Evolutionary conservation across 2,113 vertebrate species (phyloP).

Genomic region (Accipiter cooperii): DNA sequence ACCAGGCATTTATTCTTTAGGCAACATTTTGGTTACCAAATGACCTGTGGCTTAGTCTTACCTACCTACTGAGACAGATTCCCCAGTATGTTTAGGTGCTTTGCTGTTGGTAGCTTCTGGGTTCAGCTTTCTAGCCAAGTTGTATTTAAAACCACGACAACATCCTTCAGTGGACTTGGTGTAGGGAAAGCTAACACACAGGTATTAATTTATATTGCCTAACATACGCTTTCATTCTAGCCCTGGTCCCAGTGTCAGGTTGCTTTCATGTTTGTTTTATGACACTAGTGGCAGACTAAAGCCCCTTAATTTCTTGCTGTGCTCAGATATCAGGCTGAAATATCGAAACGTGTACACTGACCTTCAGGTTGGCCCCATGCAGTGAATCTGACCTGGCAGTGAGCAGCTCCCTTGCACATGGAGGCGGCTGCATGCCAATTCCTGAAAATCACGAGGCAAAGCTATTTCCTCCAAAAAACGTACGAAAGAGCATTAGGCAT

Average conservation of each 20-base stretch:
- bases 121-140: background rate
- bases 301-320: background rate
- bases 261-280: background rate
- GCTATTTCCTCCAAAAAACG: background rate
- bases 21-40: background rate
- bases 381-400: background rate
- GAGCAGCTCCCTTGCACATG: background rate
- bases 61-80: background rate
- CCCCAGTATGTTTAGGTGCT: background rate
- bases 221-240: background rate
- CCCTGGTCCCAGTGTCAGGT: background rate
- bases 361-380: background rate
- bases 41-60: background rate
- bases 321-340: background rate
- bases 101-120: background rate
- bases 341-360: background rate
- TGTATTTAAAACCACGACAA: background rate
- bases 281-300: background rate
- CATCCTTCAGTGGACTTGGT: background rate
- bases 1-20: background rate
- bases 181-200: background rate
- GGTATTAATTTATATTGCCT: background rate
- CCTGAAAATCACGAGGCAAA: background rate
- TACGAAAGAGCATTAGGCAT: background rate
- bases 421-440: background rate